phyloP scores from a whole-genome alignment of 2,888 invertebrate genomes.

The Lasioglossum villosulum region DNA sequence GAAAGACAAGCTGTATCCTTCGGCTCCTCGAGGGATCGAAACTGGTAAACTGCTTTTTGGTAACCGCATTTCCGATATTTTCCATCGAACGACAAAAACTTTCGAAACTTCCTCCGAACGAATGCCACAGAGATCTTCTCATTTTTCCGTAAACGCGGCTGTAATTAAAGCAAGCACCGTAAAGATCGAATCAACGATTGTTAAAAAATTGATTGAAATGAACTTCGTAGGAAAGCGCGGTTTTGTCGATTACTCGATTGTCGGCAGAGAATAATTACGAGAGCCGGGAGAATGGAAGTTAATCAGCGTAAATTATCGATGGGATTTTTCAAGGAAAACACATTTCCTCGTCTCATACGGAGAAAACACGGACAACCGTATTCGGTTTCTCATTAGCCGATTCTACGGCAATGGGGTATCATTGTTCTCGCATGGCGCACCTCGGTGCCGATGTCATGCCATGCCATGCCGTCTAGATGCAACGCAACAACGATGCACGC shows the following conservation, averaged over 20 bases:
- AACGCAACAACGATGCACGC: neutral
- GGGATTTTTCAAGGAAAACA: neutral
- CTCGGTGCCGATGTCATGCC: too few species aligned
- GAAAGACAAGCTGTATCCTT: conserved; percentile 20
- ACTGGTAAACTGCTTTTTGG: neutral
- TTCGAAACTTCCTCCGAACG: neutral
- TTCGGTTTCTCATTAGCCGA: neutral
- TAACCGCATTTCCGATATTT: neutral
- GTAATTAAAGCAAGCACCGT: neutral
- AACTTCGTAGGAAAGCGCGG: conserved; percentile 43
- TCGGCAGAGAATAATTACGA: neutral
- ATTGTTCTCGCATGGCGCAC: neutral
- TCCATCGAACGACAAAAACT: neutral
- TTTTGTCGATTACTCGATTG: neutral
- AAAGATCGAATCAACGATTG: neutral
- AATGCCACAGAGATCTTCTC: too few species aligned
- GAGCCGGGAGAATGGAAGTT: conserved; percentile 2
- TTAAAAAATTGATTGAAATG: conserved; percentile 54
- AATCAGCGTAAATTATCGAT: conserved; percentile 1
- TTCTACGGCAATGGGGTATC: too few species aligned
- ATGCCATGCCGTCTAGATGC: neutral
- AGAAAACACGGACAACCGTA: neutral
- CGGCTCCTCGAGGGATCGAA: neutral
- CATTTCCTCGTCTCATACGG: neutral
- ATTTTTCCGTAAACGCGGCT: too few species aligned